Evolutionary conservation across 1,140 invertebrate species (phyloP), one percentile per base, ranked within the genome.

Genomic region (Wasmannia auropunctata): DNA sequence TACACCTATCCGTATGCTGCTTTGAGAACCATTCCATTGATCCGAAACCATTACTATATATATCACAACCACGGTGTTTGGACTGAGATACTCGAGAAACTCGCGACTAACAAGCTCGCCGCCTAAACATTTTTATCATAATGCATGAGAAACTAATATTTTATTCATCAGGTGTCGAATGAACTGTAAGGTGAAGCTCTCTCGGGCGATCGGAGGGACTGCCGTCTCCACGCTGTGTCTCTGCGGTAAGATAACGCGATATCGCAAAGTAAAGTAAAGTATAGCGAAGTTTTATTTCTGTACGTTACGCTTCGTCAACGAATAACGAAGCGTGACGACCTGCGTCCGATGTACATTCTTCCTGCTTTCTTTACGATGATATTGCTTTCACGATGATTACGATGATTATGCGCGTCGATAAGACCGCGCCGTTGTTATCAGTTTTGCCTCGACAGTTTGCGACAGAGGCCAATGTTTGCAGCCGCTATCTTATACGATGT

Each of bases 1-100:
- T 79, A 77, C 62, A 79, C 75, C 77, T 86, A 28, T 86, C 58
- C 74, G 72, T 83, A 86, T 83, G 85, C 77, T 81, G 85, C 85
- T 86, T 86, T 63, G 67, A 83, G 31, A n/a, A 51, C 22, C 22
- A 83, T 86, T n/a, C 40, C 67, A 67, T 69, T 65, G 54, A 81
- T 49, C 65, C n/a, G n/a, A 51, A 83, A 72, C 46, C 40, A 63
- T 85, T 85, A 62, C 46, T 58, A 58, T n/a, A n/a, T n/a, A n/a
- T n/a, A n/a, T 22, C 40, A 63, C 56, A 83, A n/a, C 25, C 51
- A n/a, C n/a, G 43, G 2, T 60, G 67, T 83, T 54, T 58, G 65
- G 65, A 58, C 25, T 25, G 56, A 62, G 28, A 54, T 85, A 85
- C 56, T 77, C 58, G 81, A 85, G 70, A 76, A 51, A 76, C n/a